phyloP scores from a whole-genome alignment of 2,113 vertebrate genomes.

The Protobothrops mucrosquamatus region DNA sequence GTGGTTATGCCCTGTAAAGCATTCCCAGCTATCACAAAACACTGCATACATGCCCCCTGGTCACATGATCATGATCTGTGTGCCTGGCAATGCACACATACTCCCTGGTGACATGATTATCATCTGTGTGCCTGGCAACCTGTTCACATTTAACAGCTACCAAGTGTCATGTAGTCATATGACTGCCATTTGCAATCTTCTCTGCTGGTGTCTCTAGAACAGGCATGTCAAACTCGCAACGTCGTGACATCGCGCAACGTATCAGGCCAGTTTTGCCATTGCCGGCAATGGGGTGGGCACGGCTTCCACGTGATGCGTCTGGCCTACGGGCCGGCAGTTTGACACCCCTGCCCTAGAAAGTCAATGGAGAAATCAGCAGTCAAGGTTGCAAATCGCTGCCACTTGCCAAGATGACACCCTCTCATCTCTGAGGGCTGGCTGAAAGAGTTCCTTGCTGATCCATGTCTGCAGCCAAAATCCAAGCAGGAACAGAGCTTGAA shows the following conservation, averaged over 20 bases:
- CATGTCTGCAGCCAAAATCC: background rate
- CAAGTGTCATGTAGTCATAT: background rate
- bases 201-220: background rate
- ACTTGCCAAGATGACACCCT: background rate
- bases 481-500: background rate
- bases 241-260: too few relatives aligned
- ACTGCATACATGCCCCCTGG: background rate
- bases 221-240: too few relatives aligned
- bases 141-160: background rate
- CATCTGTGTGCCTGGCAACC: background rate
- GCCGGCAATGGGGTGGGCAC: too few relatives aligned
- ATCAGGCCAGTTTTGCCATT: too few relatives aligned
- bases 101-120: background rate
- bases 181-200: background rate
- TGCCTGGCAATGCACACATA: background rate
- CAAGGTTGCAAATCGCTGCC: background rate
- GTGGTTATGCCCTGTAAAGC: background rate
- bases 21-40: background rate
- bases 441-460: background rate
- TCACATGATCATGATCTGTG: background rate
- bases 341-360: background rate
- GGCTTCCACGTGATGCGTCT: too few relatives aligned
- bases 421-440: background rate
- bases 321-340: too few relatives aligned
- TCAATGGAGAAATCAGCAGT: background rate